Percentiles rank a stretch among this genome's conserved stretches.
phyloP scores from a whole-genome alignment of 2,797 vertebrate species.

The Borostomias antarcticus region DNA sequence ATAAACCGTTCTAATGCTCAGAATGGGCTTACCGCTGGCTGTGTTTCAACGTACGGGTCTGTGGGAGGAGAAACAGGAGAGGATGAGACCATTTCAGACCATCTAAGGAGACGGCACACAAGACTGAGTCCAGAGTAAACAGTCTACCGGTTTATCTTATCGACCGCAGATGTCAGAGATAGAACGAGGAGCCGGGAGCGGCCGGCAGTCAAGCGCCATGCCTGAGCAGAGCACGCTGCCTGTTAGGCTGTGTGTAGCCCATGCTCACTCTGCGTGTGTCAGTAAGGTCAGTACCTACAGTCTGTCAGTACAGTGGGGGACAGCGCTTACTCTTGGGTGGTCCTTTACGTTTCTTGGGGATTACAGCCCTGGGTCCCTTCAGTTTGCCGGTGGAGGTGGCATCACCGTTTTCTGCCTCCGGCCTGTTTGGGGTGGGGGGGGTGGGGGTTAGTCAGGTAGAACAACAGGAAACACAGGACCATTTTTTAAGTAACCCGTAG shows the following conservation, averaged over 20 bases:
- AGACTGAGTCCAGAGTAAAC: neutral
- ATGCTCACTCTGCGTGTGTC: no score
- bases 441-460: neutral
- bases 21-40: constrained; percentile 50
- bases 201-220: no score
- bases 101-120: neutral
- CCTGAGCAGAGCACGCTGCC: no score
- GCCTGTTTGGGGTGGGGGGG: constrained; percentile 32
- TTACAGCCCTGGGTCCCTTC: constrained; percentile 58
- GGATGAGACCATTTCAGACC: neutral
- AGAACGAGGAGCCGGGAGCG: no score
- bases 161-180: neutral
- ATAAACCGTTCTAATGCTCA: neutral
- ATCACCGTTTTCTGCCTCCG: constrained; percentile 16
- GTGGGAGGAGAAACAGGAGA: constrained; percentile 34
- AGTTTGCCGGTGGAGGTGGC: constrained; percentile 47
- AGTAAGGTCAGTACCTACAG: no score
- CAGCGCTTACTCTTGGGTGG: constrained; percentile 75
- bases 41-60: constrained; percentile 76
- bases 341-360: constrained; percentile 68
- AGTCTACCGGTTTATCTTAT: neutral
- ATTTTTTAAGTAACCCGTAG: neutral
- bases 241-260: no score
- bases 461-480: neutral
- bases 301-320: no score